phyloP scores from a whole-genome alignment of 2,888 invertebrate species.

The Apamea epomidion region DNA sequence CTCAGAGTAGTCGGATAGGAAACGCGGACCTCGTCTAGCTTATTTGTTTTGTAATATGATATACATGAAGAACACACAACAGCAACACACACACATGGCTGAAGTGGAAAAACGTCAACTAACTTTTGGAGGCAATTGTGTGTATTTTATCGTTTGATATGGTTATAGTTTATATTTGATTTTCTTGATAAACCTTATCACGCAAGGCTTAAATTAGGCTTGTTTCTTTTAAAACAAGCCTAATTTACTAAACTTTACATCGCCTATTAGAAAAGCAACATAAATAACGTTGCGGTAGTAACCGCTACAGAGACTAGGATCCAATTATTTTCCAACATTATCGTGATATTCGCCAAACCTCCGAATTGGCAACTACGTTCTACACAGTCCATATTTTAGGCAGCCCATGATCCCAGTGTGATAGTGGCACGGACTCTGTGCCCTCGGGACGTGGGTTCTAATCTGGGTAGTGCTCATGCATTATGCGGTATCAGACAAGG shows the following conservation, averaged over 20 bases:
- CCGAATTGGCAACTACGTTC: conserved; percentile 61
- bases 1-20: no score
- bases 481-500: conserved; percentile 58
- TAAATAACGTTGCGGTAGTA: conserved; percentile 37
- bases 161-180: no score
- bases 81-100: no score
- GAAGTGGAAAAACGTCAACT: no score
- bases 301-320: conserved; percentile 42
- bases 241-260: conserved; percentile 17
- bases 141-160: no score
- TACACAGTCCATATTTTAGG: conserved; percentile 56
- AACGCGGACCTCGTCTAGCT: no score
- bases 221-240: no score
- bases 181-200: no score
- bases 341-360: conserved; percentile 62
- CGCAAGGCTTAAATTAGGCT: no score
- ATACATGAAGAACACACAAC: no score
- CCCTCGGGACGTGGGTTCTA: conserved; percentile 67
- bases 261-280: conserved; percentile 40
- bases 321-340: conserved; percentile 64
- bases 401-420: conserved; percentile 44
- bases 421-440: conserved; percentile 23
- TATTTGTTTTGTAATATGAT: no score
- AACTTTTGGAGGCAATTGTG: no score
- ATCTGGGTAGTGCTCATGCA: conserved; percentile 67